Base-by-base conservation (phyloP, 2,888 invertebrate species). In the Sminthurides aquaticus region DNA sequence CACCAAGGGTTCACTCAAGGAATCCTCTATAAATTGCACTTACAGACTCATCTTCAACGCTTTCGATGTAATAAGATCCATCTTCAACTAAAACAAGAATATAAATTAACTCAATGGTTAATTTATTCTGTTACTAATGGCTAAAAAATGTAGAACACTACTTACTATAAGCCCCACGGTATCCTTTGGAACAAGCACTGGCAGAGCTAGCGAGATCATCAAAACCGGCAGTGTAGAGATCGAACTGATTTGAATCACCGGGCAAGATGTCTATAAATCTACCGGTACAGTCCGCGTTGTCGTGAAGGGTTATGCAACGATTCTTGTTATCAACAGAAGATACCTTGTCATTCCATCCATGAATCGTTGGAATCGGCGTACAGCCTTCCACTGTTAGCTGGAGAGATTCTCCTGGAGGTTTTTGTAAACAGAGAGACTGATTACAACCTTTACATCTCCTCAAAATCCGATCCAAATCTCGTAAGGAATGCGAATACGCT, bases 181-280 rank as follows among this genome's bases (percentile, higher is more conserved):
- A 64, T 3, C 58, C 64, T 29, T 49, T 58, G n/a, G 58, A 54
- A 58, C 71, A 71, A 15, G 69, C 68, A 56, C 67, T 66, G 20
- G 69, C 60, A 1, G 71, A 69, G 20, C 65, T 64, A 0, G 64
- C 63, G 1, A 66, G 63, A 24, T 71, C 65, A 54, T 71, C 71
- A 52, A 71, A 71, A 29, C 67, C 65, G 0, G 64, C 65, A n/a
- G 62, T 62, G 58, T 62, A 67, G 3, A 71, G 52, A 63, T 71
- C 65, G n/a, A 49, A 64, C 29, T 64, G 64, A 26, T 64, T 64
- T 1, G 54, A 57, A 59, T 64, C 64, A 24, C 62, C 64, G 1
- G 64, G 64, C 11, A 64, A 57, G 22, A 64, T 20, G 25, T 64
- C 64, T 26, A 64, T 64, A 26, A 43, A 64, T 34, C 55, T 28